These are phyloP conservation scores for Psophia crepitans DNA, from an alignment of 2,113 vertebrate species.

Conservation along the genomic window DNA sequence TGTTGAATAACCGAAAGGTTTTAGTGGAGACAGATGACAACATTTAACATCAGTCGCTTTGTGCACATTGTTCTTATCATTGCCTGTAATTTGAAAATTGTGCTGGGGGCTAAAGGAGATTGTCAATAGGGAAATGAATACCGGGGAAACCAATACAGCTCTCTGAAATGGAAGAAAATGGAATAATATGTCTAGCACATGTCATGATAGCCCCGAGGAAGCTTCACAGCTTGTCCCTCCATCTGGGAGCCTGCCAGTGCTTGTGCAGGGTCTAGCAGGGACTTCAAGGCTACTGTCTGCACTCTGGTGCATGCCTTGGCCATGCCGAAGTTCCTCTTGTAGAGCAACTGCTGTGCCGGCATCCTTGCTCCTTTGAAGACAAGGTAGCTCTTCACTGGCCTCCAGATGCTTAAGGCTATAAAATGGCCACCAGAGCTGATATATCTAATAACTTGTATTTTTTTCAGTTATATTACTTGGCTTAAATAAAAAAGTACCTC, in stretches of 20 bases:
- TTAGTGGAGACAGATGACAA: constrained; percentile 31
- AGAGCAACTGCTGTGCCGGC: not conserved
- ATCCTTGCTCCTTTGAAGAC: not conserved
- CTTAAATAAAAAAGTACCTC: not conserved
- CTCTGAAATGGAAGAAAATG: not conserved
- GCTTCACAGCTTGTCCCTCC: not conserved
- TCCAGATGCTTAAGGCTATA: not conserved
- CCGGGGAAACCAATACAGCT: not conserved
- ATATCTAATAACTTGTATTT: not conserved
- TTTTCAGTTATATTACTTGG: not conserved
- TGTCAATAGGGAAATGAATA: constrained; percentile 37
- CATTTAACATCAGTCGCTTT: constrained; percentile 15
- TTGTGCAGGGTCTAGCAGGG: not conserved
- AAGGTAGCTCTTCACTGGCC: not conserved
- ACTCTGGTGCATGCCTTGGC: not conserved
- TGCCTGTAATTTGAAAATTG: constrained; percentile 42
- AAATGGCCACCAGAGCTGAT: not conserved
- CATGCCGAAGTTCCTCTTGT: rapidly evolving
- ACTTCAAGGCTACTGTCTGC: not conserved
- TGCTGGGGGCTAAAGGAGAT: constrained; percentile 41
- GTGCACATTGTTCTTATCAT: not conserved
- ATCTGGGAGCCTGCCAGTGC: not conserved
- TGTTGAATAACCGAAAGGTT: not conserved
- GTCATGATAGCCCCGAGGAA: not conserved
- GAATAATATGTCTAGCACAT: not conserved